Percentiles rank a stretch among this genome's conserved stretches.
Conservation (phyloP, 2,113 vertebrate genomes). For the Alethe castanea region DNA sequence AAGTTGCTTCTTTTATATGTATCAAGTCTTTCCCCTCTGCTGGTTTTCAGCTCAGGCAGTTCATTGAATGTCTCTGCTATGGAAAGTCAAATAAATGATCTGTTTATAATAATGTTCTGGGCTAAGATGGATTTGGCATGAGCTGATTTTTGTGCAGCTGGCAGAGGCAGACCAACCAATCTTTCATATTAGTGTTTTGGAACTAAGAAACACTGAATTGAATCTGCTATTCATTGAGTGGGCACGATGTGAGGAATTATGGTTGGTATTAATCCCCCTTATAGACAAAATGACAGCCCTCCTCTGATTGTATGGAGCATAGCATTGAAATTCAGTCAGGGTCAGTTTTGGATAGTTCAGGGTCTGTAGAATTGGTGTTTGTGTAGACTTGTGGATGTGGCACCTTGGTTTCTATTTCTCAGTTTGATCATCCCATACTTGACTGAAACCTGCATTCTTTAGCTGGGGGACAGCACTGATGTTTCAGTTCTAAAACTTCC, state of each 20-base stretch:
- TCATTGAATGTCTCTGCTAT: slow-evolving; percentile 2
- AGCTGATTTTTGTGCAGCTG: slow-evolving; percentile 14
- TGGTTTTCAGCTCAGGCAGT: neutral
- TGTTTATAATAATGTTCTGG: slow-evolving; percentile 43
- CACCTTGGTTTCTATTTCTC: neutral
- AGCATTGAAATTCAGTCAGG: neutral
- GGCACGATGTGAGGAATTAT: slow-evolving; percentile 6
- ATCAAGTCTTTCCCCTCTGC: neutral
- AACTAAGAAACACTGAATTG: neutral
- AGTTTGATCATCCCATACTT: neutral
- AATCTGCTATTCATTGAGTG: slow-evolving; percentile 6
- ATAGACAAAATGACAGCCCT: neutral
- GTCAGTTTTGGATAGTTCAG: neutral
- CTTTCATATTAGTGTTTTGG: slow-evolving; percentile 7
- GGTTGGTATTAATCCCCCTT: neutral
- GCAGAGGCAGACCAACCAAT: neutral
- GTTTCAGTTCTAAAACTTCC: neutral
- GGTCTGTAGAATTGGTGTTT: neutral
- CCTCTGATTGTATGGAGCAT: neutral
- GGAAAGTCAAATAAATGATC: slow-evolving; percentile 49
- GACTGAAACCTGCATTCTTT: neutral
- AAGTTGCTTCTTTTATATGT: neutral
- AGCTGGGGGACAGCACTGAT: neutral
- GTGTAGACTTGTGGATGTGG: neutral
- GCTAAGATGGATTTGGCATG: slow-evolving; percentile 30